A percentile compares a stretch with the other conserved stretches of the same genome.
These are phyloP conservation scores for Neodon shergylaensis DNA, from an alignment of 2,113 vertebrate species.

Conservation along the genomic window DNA sequence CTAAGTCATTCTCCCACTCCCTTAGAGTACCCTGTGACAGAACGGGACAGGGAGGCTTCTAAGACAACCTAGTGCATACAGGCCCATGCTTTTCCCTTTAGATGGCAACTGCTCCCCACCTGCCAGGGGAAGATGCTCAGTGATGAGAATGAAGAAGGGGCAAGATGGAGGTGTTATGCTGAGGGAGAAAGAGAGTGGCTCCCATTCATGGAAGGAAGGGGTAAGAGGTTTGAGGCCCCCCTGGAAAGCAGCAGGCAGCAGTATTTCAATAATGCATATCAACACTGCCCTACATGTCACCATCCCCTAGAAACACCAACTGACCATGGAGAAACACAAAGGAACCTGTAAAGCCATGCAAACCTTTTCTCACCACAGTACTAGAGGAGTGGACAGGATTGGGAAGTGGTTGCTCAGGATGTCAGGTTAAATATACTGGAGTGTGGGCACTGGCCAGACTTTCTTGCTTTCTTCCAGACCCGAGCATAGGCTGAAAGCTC, in stretches of 20 bases:
- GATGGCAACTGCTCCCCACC: background rate
- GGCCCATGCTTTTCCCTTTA: background rate
- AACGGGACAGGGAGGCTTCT: background rate
- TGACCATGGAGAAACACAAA: fast-evolving
- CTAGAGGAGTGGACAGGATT: background rate
- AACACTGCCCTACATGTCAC: background rate
- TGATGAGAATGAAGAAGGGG: background rate
- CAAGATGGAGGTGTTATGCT: background rate
- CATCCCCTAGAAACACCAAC: background rate
- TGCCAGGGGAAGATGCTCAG: background rate
- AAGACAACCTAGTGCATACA: fast-evolving
- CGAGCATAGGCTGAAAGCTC: background rate
- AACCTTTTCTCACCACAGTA: background rate
- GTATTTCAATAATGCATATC: too few species aligned
- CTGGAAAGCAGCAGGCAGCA: background rate
- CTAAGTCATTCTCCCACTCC: background rate
- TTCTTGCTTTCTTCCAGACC: background rate
- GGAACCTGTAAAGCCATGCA: background rate
- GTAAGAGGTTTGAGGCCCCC: background rate
- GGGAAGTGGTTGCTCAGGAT: background rate
- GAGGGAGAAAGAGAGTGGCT: background rate
- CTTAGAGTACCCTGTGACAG: background rate
- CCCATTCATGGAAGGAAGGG: background rate
- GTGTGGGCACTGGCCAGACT: background rate
- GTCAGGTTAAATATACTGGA: background rate